Evolutionary conservation across 2,888 invertebrate genomes (phyloP), one percentile per base, ranked within the genome.

Genomic region (Formica aserva): DNA sequence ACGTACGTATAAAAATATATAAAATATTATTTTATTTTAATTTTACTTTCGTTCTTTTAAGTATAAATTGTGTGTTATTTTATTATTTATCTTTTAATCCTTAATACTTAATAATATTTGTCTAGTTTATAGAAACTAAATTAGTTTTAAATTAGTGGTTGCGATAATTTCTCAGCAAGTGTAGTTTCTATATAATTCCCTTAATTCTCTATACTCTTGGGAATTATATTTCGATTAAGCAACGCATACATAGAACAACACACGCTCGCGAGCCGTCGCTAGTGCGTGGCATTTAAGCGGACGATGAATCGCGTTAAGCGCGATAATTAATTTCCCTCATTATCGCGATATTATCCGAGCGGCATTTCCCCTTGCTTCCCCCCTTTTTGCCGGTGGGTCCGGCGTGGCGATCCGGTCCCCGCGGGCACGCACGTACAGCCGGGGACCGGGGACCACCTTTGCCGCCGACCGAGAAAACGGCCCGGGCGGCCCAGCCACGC

Each of bases 261-360:
- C 45, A 48, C n/a, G 69, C 38, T 69, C 29, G 41, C 22, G 52
- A 55, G 76, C 38, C 32, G 22, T 57, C 29, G 60, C 26, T 66
- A 48, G 76, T 8, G 57, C 57, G 5, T 45, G 18, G 1, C 57
- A 11, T 69, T 71, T 71, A 78, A 60, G 35, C 78, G 60, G 32
- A 45, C 71, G 45, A 78, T 78, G 45, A 38, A 69, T 78, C 71
- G 71, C 71, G 78, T 60, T 71, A 78, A 60, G 60, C 35, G 71
- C 60, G 60, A 78, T 78, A 71, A 78, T 78, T 78, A 78, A 78
- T 78, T 71, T 60, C 71, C 45, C 78, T 78, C 71, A 71, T 78
- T 78, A 78, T 78, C 78, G 78, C 60, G 78, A 78, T 78, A 78
- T 78, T 71, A 78, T 78, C 78, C 78, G 57, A 69, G 45, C 69